A percentile compares a stretch with the other conserved stretches of the same genome.
Evolutionary conservation across 1,140 invertebrate genomes (phyloP).

Genomic region (Zaprionus africanus): DNA sequence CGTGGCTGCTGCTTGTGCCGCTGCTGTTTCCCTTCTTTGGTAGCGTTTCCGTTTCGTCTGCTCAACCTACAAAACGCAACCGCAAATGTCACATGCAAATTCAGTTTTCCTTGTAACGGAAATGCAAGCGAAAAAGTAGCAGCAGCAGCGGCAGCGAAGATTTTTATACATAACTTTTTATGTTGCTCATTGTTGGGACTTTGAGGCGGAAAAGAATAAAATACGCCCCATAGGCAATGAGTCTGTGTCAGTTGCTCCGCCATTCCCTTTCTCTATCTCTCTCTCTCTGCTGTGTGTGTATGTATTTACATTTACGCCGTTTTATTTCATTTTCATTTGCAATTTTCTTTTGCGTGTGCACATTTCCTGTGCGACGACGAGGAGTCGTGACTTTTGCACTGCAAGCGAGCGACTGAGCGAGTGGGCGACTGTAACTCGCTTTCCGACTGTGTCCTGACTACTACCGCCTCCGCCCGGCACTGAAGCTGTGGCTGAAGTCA

Average conservation of each 20-base stretch:
- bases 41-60: slow-evolving; percentile 13
- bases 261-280: neutral
- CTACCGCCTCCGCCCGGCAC: neutral
- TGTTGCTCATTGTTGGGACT: slow-evolving; percentile 62
- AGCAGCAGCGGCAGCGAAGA: slow-evolving; percentile 55
- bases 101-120: slow-evolving; percentile 67
- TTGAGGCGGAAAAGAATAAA: slow-evolving; percentile 50
- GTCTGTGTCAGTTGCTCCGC: slow-evolving; percentile 11
- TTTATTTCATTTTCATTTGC: slow-evolving; percentile 73
- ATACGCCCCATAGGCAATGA: slow-evolving; percentile 55
- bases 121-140: slow-evolving; percentile 69
- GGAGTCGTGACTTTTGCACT: slow-evolving; percentile 58
- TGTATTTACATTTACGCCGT: slow-evolving; percentile 65
- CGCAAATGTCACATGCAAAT: slow-evolving; percentile 72
- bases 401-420: slow-evolving; percentile 19
- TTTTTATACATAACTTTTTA: slow-evolving; percentile 70
- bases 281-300: slow-evolving; percentile 19
- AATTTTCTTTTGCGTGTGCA: slow-evolving; percentile 66
- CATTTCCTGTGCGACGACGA: slow-evolving; percentile 55
- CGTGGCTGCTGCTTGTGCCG: neutral
- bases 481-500: slow-evolving; percentile 16
- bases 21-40: neutral
- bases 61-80: slow-evolving; percentile 33
- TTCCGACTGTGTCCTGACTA: slow-evolving; percentile 1
- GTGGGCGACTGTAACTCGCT: slow-evolving; percentile 30